A percentile compares a stretch with the other conserved stretches of the same genome.
Conservation (phyloP, 2,888 invertebrate genomes). For the Diadegma fenestrale region DNA sequence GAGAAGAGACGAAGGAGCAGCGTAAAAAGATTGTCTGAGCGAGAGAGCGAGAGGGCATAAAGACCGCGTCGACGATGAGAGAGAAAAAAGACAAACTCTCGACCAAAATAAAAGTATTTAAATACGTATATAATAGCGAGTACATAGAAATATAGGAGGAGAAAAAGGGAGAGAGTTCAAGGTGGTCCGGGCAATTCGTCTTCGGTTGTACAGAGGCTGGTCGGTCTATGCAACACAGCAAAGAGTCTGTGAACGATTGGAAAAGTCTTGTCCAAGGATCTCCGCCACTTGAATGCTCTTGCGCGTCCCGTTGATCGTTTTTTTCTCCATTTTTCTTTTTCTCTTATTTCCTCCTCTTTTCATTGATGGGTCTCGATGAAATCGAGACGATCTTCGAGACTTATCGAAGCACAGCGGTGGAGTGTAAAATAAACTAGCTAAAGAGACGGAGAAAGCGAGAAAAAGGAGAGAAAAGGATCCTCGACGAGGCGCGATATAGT, state of each 20-base stretch:
- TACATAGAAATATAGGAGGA: conserved; percentile 11
- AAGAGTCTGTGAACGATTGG: conserved; percentile 32
- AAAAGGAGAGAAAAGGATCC: conserved; percentile 2
- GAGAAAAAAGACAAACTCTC: conserved; percentile 23
- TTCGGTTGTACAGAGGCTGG: conserved; percentile 65
- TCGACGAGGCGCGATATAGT: conserved; percentile 27
- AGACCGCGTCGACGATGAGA: conserved; percentile 10
- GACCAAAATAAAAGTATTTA: conserved; percentile 33
- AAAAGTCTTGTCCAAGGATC: conserved; percentile 72
- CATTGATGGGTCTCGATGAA: conserved; percentile 72
- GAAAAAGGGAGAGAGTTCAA: conserved; percentile 3
- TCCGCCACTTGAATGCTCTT: conserved; percentile 10
- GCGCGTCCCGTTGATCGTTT: background rate
- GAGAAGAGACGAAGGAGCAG: background rate
- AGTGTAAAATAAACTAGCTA: conserved; percentile 76
- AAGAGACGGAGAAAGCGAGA: conserved; percentile 51
- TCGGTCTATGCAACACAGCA: conserved; percentile 28
- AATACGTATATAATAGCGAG: conserved; percentile 53
- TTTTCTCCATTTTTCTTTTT: background rate
- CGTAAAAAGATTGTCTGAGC: conserved; percentile 1
- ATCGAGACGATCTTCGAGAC: conserved; percentile 63
- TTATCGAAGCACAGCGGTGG: conserved; percentile 72
- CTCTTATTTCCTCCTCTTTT: conserved; percentile 20
- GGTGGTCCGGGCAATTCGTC: conserved; percentile 67
- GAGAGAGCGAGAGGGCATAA: conserved; percentile 5